These are phyloP conservation scores for Sylvietta virens DNA, from an alignment of 2,113 vertebrate species.

Conservation along the genomic window DNA sequence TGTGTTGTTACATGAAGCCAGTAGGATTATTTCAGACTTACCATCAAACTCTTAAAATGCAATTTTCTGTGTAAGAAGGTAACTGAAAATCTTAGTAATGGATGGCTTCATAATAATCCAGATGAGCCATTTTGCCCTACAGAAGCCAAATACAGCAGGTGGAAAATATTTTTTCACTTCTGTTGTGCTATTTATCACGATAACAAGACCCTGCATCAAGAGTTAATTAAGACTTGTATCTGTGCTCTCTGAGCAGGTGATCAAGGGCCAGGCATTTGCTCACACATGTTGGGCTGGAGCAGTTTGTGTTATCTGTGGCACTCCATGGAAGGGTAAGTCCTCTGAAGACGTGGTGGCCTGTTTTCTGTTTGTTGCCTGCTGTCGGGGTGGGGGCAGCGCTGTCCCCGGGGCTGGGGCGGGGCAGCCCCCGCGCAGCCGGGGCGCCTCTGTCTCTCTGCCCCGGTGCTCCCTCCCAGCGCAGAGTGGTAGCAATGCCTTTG, in stretches of 20 bases:
- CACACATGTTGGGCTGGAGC: rapidly evolving
- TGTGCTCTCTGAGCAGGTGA: not conserved
- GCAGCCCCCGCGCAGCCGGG: not conserved
- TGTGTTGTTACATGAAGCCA: not conserved
- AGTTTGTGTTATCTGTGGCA: not conserved
- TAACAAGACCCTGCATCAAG: not conserved
- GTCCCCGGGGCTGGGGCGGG: rapidly evolving
- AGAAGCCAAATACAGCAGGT: not conserved
- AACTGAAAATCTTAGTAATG: not conserved
- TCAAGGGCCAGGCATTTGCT: not conserved
- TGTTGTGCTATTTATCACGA: not conserved
- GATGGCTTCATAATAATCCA: not conserved
- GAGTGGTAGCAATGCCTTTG: not conserved
- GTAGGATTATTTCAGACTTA: not conserved
- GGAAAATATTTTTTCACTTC: not conserved
- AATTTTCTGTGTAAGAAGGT: not conserved
- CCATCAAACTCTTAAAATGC: not conserved
- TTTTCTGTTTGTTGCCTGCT: not conserved
- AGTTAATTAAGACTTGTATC: conserved; percentile 20
- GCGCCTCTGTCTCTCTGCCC: not conserved
- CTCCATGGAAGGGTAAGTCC: not conserved
- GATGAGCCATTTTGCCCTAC: not conserved
- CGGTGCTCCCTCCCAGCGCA: not conserved
- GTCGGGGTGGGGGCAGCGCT: not conserved
- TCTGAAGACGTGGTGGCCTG: not conserved